Evolutionary conservation across 2,888 invertebrate genomes (phyloP).

Genomic region (Pilophorus perplexus): DNA sequence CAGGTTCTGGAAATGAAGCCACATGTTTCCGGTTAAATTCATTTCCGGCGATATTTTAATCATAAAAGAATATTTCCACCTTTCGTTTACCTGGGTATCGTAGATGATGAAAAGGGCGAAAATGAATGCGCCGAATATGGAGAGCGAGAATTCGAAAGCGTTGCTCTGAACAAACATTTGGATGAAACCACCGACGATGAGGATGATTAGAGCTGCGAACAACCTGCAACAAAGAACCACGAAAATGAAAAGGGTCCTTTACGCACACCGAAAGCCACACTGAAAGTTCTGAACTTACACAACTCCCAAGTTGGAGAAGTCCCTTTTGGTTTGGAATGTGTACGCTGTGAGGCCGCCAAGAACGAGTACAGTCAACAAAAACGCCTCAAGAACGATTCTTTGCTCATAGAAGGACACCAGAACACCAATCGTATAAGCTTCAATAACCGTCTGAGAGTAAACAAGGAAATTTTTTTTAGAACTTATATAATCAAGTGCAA

Average conservation of each 20-base stretch:
- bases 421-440: slow-evolving; percentile 75
- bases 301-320: slow-evolving; percentile 75
- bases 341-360: slow-evolving; percentile 73
- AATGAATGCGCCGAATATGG: slow-evolving; percentile 69
- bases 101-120: slow-evolving; percentile 80
- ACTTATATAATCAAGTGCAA: not conserved
- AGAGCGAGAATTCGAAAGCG: slow-evolving; percentile 66
- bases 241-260: not conserved
- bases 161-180: slow-evolving; percentile 73
- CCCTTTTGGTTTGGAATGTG: slow-evolving; percentile 80
- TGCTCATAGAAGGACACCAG: slow-evolving; percentile 76
- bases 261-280: not conserved
- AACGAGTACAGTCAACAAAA: slow-evolving; percentile 71
- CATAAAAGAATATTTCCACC: too few species aligned
- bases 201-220: slow-evolving; percentile 64
- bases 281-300: slow-evolving; percentile 61
- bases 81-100: slow-evolving; percentile 70
- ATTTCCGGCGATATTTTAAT: too few species aligned
- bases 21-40: not conserved
- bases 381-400: slow-evolving; percentile 72
- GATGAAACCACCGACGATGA: slow-evolving; percentile 69
- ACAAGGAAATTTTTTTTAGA: too few species aligned
- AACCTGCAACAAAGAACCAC: slow-evolving; percentile 58
- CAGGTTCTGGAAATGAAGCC: slow-evolving; percentile 58
- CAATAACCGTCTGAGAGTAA: slow-evolving; percentile 66